A percentile compares a stretch with the other conserved stretches of the same genome.
Evolutionary conservation across 2,797 vertebrate genomes (phyloP).

Genomic region (Lycodopsis pacificus): DNA sequence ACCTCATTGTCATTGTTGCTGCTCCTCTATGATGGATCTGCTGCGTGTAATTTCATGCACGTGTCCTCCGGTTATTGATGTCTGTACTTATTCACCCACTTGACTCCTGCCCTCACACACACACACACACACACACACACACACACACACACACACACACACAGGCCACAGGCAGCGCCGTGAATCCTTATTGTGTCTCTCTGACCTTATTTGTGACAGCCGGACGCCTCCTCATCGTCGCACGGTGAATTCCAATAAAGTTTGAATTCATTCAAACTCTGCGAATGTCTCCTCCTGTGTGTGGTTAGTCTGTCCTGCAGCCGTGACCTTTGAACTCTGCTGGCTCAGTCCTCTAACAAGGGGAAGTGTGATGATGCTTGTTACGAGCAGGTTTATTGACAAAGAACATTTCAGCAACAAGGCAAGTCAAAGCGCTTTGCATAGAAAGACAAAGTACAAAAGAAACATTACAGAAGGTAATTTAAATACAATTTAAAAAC

Average conservation of each 20-base stretch:
- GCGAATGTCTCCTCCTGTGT: not conserved
- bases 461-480: too few relatives aligned
- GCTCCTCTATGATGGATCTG: conserved; percentile 64
- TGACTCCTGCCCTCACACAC: conserved; percentile 56
- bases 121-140: conserved; percentile 36
- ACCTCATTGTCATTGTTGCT: conserved; percentile 4
- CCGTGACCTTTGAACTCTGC: conserved; percentile 32
- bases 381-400: too few relatives aligned
- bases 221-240: conserved; percentile 15
- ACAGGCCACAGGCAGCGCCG: conserved; percentile 8
- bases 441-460: too few relatives aligned
- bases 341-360: too few relatives aligned
- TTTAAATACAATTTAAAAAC: too few relatives aligned
- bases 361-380: too few relatives aligned
- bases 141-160: conserved; percentile 26
- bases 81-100: conserved; percentile 69
- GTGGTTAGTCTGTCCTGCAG: conserved; percentile 15
- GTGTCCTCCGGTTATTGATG: conserved; percentile 68
- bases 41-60: conserved; percentile 66
- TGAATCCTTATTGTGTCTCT: conserved; percentile 55
- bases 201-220: conserved; percentile 50
- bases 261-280: conserved; percentile 48
- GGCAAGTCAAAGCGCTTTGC: too few relatives aligned
- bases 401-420: too few relatives aligned
- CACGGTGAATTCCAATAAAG: conserved; percentile 54